Percentiles rank a stretch among this genome's conserved stretches.
Evolutionary conservation across 2,888 invertebrate species (phyloP).

Genomic region (Phasia obesa): DNA sequence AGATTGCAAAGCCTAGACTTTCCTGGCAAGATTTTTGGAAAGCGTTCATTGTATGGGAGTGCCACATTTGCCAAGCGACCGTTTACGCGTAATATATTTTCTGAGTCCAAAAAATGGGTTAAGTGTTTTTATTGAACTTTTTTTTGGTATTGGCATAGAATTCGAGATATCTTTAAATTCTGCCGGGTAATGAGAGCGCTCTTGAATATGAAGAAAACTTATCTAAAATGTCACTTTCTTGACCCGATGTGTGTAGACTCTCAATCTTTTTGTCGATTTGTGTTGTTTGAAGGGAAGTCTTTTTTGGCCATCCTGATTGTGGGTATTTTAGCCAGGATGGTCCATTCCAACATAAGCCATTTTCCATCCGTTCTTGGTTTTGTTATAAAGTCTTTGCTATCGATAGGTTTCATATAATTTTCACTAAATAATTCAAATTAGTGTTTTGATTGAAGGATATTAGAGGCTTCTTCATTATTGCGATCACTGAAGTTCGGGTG

Average conservation of each 20-base stretch:
- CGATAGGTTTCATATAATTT: constrained; percentile 77
- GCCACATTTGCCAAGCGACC: neutral
- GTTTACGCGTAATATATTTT: constrained; percentile 16
- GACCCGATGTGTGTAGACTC: neutral
- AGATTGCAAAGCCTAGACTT: constrained; percentile 28
- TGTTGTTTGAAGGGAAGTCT: neutral
- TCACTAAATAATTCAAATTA: constrained; percentile 76
- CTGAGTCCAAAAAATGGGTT: constrained; percentile 17
- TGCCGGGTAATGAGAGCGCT: too few species aligned
- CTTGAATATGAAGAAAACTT: constrained; percentile 1
- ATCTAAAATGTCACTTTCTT: neutral
- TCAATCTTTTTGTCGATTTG: neutral
- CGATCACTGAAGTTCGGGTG: neutral
- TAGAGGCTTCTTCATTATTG: neutral
- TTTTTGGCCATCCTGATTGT: too few species aligned
- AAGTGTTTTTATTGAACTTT: constrained; percentile 1
- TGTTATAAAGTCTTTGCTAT: constrained; percentile 64
- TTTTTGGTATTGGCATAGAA: neutral
- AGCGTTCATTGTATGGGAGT: constrained; percentile 22
- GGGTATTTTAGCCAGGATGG: too few species aligned
- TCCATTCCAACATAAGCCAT: too few species aligned
- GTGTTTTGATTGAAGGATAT: constrained; percentile 62
- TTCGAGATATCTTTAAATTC: neutral
- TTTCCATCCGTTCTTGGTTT: constrained; percentile 73
- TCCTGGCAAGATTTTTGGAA: constrained; percentile 22